Percentiles rank a stretch among this genome's conserved stretches.
Evolutionary conservation across 2,113 vertebrate species (phyloP).

Genomic region (human): GRCh38 chr2:96736001-96736500

Average conservation of each 20-base stretch:
- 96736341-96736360: slow-evolving; percentile 15
- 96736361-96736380: slow-evolving; percentile 24
- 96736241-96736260: not conserved
- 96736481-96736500: not conserved
- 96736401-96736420: not conserved
- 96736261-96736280: not conserved
- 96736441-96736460: not conserved
- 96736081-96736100: not conserved
- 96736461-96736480: not conserved
- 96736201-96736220: not conserved
- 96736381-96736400: slow-evolving; percentile 2
- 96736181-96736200: not conserved
- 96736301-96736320: not conserved
- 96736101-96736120: not conserved
- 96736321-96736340: not conserved
- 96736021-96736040: not conserved
- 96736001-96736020: too few relatives aligned
- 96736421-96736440: not conserved
- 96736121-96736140: not conserved
- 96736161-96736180: not conserved
- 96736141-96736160: not conserved
- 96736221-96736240: not conserved
- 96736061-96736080: not conserved
- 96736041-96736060: not conserved
- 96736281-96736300: slow-evolving; percentile 6